A percentile compares a stretch with the other conserved stretches of the same genome.
These are phyloP conservation scores for Gulo gulo DNA, from an alignment of 2,113 vertebrate species.

Conservation along the genomic window DNA sequence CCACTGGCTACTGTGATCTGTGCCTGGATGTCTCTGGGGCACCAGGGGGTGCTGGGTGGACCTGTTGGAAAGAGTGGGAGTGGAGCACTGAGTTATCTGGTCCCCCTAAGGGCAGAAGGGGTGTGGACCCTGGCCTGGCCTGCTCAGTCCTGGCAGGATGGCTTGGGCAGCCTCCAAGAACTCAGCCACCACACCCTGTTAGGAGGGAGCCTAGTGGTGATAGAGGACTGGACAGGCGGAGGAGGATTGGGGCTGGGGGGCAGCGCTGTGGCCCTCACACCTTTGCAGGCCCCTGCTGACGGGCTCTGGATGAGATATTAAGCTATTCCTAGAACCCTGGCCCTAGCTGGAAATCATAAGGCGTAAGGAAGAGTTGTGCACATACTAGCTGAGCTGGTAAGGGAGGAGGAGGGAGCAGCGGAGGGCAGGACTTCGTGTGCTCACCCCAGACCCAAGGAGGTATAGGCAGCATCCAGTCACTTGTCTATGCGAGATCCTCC, in stretches of 20 bases:
- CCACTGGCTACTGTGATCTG: not conserved
- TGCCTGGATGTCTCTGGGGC: not conserved
- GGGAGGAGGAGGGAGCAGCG: not conserved
- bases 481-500: slow-evolving; percentile 8
- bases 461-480: slow-evolving; percentile 4
- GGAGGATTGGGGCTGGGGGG: not conserved
- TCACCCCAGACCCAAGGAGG: not conserved
- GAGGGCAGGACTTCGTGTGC: not conserved
- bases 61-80: not conserved
- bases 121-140: not conserved
- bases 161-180: not conserved
- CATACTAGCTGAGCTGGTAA: not conserved
- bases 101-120: not conserved
- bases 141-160: not conserved
- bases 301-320: not conserved
- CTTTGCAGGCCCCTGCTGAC: not conserved
- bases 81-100: not conserved
- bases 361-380: not conserved
- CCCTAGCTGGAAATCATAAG: not conserved
- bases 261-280: not conserved
- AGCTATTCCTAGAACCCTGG: not conserved
- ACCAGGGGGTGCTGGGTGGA: not conserved
- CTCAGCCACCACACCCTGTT: not conserved
- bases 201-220: not conserved
- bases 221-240: not conserved